Conservation (phyloP, 2,113 vertebrate species). For the Alexandromys fortis region DNA sequence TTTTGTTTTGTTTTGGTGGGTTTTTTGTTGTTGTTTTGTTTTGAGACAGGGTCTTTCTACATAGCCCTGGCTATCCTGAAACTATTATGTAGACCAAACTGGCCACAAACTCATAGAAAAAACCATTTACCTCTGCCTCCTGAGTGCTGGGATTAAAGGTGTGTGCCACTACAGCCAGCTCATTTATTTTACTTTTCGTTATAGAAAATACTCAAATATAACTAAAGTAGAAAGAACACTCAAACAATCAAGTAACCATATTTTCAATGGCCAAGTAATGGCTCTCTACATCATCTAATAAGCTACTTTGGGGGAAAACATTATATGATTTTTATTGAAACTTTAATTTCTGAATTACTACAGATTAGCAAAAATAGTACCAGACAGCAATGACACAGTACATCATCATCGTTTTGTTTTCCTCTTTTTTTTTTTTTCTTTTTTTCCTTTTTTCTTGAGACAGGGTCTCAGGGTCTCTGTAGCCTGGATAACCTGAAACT, state of each 20-base stretch:
- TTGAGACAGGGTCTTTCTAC: neutral
- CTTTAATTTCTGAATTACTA: constrained; percentile 39
- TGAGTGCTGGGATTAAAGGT: neutral
- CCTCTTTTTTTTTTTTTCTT: neutral
- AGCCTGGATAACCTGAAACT: neutral
- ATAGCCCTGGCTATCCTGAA: neutral
- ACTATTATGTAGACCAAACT: neutral
- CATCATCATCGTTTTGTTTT: neutral
- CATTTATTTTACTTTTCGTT: neutral
- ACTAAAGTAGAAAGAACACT: constrained; percentile 22
- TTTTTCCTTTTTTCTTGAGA: neutral
- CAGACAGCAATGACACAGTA: constrained; percentile 28
- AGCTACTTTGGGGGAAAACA: constrained; percentile 5
- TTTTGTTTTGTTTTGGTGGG: neutral
- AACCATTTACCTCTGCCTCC: neutral
- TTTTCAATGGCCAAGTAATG: neutral
- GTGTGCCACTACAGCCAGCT: neutral
- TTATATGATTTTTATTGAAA: constrained; percentile 58
- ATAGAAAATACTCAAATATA: constrained; percentile 24
- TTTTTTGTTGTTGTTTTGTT: neutral
- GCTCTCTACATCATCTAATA: neutral
- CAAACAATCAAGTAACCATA: neutral
- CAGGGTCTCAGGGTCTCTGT: neutral
- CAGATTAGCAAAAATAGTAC: constrained; percentile 18
- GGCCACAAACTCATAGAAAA: neutral